Evolutionary conservation across 2,797 vertebrate genomes (phyloP), one percentile per base, ranked within the genome.

Genomic region (Liparis tanakae): DNA sequence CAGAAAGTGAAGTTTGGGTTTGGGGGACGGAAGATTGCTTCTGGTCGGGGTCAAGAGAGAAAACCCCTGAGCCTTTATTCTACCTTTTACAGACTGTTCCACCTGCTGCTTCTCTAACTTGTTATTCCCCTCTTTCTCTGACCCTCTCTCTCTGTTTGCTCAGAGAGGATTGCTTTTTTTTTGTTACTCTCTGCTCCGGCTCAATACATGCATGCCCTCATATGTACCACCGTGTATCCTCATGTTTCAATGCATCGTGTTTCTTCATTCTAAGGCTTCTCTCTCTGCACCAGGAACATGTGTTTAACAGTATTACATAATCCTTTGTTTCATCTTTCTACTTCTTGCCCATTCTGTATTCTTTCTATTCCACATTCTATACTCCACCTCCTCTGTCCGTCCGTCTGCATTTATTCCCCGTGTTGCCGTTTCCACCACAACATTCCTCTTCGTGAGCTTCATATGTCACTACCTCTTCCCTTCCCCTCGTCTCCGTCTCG

Each of bases 401-500:
- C n/a, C n/a, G n/a, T n/a, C n/a, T n/a, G n/a, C n/a, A n/a, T n/a
- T n/a, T n/a, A n/a, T n/a, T n/a, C n/a, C n/a, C n/a, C n/a, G 13
- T 46, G 5, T 65, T 17, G 44, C 39, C n/a, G 39, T 61, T 69
- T 70, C 70, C 41, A 55, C 55, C 30, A 5, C n/a, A 50, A 5
- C 67, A 50, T 66, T 41, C 25, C 34, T 41, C 30, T 34, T 57
- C 18, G 6, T 48, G 1, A 64, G 56, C 41, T 67, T 70, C 18
- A 20, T 13, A 61, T 66, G 72, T 72, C 76, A 67, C 48, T 18
- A 46, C 55, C 51, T 61, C 1, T n/a, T 56, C 68, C 57, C 1
- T 22, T 17, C 54, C 15, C 13, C 20, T 66, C 20, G 5, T 25
- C 20, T 54, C 56, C 41, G 14, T 50, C 51, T 66, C 22, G 46